phyloP scores from a whole-genome alignment of 2,888 invertebrate genomes.

The Pharmacophagus antenor region DNA sequence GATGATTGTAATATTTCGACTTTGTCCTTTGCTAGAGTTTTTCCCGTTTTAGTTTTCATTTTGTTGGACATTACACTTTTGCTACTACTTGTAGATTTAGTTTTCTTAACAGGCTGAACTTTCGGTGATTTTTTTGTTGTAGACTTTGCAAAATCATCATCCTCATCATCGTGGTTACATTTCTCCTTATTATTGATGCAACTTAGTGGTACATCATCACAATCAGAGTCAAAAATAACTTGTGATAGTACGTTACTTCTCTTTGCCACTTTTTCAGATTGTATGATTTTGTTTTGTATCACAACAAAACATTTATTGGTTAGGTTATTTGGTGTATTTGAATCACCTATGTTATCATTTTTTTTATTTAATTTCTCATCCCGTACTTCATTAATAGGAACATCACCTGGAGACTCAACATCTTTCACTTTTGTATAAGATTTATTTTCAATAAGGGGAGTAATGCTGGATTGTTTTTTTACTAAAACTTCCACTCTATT shows the following conservation, averaged over 20 bases:
- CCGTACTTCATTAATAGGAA: slow-evolving; percentile 14
- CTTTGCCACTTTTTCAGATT: slow-evolving; percentile 36
- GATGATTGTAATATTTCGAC: slow-evolving; percentile 34
- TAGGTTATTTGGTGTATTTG: slow-evolving; percentile 60
- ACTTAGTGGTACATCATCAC: slow-evolving; percentile 61
- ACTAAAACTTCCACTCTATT: background rate
- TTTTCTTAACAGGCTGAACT: slow-evolving; percentile 13
- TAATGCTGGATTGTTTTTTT: slow-evolving; percentile 5
- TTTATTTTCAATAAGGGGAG: slow-evolving; percentile 36
- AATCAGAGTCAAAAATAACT: slow-evolving; percentile 58
- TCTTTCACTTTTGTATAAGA: slow-evolving; percentile 38
- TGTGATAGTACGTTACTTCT: slow-evolving; percentile 41
- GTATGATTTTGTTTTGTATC: slow-evolving; percentile 66
- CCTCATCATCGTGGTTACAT: slow-evolving; percentile 32
- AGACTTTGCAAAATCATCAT: slow-evolving; percentile 51
- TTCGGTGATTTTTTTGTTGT: slow-evolving; percentile 29
- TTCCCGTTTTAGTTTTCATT: slow-evolving; percentile 1
- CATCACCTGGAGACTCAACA: background rate
- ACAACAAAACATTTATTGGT: slow-evolving; percentile 72
- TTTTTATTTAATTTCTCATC: slow-evolving; percentile 21
- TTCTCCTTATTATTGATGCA: slow-evolving; percentile 46
- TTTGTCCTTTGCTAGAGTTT: slow-evolving; percentile 29
- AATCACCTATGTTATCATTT: background rate
- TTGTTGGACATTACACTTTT: slow-evolving; percentile 3
- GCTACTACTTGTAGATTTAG: slow-evolving; percentile 7